phyloP scores from a whole-genome alignment of 1,140 invertebrate species.

The Venturia canescens region DNA sequence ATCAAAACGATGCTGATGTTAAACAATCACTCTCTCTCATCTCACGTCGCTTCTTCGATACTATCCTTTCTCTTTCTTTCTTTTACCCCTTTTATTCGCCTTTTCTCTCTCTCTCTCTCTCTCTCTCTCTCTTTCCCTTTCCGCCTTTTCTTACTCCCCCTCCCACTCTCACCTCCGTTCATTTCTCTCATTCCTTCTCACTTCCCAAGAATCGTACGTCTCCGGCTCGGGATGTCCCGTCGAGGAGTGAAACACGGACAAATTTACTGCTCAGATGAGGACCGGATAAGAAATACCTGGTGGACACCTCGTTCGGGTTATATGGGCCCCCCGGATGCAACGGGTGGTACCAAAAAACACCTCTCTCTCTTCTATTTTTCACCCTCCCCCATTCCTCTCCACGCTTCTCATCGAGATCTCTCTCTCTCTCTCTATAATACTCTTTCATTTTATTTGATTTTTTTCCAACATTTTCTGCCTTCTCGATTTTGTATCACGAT shows the following conservation, averaged over 20 bases:
- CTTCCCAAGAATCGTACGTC: slow-evolving; percentile 26
- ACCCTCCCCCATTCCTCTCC: slow-evolving; percentile 32
- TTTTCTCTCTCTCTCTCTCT: background rate
- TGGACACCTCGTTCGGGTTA: slow-evolving; percentile 70
- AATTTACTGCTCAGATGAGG: slow-evolving; percentile 72
- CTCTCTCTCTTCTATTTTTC: slow-evolving; percentile 23
- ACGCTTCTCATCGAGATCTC: slow-evolving; percentile 18
- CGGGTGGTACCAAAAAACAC: slow-evolving; percentile 55
- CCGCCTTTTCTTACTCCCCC: too few relatives aligned
- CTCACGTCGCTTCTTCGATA: slow-evolving; percentile 49
- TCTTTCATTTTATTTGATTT: background rate
- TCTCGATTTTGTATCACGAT: slow-evolving; percentile 49
- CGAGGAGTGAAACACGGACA: slow-evolving; percentile 62
- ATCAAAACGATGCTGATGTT: slow-evolving; percentile 69
- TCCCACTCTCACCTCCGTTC: background rate
- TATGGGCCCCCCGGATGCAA: slow-evolving; percentile 61
- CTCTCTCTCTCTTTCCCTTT: too few relatives aligned
- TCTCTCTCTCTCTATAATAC: background rate
- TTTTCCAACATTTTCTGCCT: background rate
- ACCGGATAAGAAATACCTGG: slow-evolving; percentile 72
- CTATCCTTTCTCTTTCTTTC: slow-evolving; percentile 23
- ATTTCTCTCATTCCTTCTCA: slow-evolving; percentile 5
- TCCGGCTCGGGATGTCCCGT: slow-evolving; percentile 47
- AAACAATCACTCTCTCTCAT: slow-evolving; percentile 2
- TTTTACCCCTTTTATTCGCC: too few relatives aligned